Percentiles rank a stretch among this genome's conserved stretches.
phyloP scores from a whole-genome alignment of 2,113 vertebrate species.

The Tautogolabrus adspersus region DNA sequence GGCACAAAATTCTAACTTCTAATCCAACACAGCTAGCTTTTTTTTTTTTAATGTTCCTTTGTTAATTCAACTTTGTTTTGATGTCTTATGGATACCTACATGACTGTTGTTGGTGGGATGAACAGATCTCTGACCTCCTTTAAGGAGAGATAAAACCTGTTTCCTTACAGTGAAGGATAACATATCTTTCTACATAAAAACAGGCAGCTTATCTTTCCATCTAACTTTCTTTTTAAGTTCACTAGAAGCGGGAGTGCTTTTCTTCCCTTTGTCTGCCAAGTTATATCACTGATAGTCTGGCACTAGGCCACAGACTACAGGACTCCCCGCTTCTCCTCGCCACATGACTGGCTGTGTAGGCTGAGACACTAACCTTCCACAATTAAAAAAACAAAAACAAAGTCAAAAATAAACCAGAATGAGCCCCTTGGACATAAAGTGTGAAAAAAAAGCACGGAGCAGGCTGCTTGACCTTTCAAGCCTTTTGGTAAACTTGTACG shows the following conservation, averaged over 20 bases:
- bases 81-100: neutral
- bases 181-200: conserved; percentile 1
- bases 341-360: conserved; percentile 19
- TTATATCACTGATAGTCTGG: conserved; percentile 41
- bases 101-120: neutral
- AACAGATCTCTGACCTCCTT: conserved; percentile 4
- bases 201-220: conserved; percentile 9
- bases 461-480: conserved; percentile 80
- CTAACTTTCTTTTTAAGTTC: conserved; percentile 18
- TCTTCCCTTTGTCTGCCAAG: conserved; percentile 41
- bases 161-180: neutral
- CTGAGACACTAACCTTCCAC: conserved; percentile 37
- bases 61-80: neutral
- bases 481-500: conserved; percentile 75
- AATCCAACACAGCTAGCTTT: neutral
- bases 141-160: neutral
- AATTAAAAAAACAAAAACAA: conserved; percentile 43
- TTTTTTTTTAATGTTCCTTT: neutral
- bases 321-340: conserved; percentile 19
- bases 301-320: conserved; percentile 39
- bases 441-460: conserved; percentile 56
- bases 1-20: neutral
- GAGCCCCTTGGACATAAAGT: conserved; percentile 66
- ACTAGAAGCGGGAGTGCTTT: neutral
- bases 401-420: conserved; percentile 63